Evolutionary conservation across 2,797 vertebrate species (phyloP), one percentile per base, ranked within the genome.

Genomic region (Rhinella marina): DNA sequence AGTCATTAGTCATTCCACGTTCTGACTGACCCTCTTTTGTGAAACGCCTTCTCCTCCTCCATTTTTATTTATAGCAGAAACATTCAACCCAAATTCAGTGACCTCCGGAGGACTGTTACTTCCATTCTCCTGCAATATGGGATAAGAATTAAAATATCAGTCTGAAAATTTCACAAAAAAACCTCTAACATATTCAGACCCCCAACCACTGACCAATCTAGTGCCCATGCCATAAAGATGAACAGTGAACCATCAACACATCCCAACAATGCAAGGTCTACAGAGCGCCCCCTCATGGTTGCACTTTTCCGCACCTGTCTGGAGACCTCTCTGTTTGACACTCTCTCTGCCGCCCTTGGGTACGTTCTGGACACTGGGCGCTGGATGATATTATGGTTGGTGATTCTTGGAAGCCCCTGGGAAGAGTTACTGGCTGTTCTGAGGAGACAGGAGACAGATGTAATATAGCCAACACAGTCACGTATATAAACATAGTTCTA

Each of bases 51-150:
- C 95, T 75, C 93, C 80, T 59, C 88, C 88, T 83, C 90, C 91
- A 1, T 90, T 92, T 91, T 83, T 96, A 90, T 86, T 91, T 86
- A 98, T 89, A 78, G 97, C 92, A 11, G 96, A 96, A 87, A 98
- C 92, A 48, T 90, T 98, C 89, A 99, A 95, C 79, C 97, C 96
- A 50, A 98, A 97, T 2, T 96, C 95, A 9, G 92, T 83, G 0
- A 85, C 91, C 41, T 97, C 96, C 8, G 73, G 17, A 21, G 88
- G 56, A 81, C 89, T 80, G 56, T 89, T 57, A 0, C 1, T 85
- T 27, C 90, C 93, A 6, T 90, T 93, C 52, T 95, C 94, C 98
- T 99, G 88, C 32, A 93, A 87, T 77, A 48, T 10, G 12, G 56
- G 32, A 29, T 21, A 61, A 81, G 32, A 21, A 59, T 17, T 56